phyloP scores from a whole-genome alignment of 2,888 invertebrate genomes.

The Ecliptopera silaceata region DNA sequence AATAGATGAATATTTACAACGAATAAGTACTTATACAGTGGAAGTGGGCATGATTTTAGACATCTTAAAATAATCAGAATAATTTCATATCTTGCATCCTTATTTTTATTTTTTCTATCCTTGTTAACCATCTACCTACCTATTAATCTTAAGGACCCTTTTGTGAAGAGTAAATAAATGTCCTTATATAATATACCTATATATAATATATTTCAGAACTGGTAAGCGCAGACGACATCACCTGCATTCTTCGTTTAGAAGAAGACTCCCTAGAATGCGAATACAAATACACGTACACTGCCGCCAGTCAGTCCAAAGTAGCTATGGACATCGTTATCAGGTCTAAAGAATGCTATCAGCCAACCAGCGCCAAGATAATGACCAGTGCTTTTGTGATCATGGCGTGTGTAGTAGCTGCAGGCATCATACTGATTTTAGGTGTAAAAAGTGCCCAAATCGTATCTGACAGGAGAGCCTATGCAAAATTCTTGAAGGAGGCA shows the following conservation, averaged over 20 bases:
- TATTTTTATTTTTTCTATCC: too few species aligned
- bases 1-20: too few species aligned
- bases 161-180: too few species aligned
- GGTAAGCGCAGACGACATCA: conserved; percentile 46
- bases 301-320: conserved; percentile 52
- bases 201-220: conserved; percentile 45
- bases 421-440: conserved; percentile 68
- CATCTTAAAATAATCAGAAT: too few species aligned
- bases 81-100: too few species aligned
- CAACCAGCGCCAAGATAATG: conserved; percentile 65
- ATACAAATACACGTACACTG: conserved; percentile 68
- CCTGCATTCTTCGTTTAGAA: conserved; percentile 63
- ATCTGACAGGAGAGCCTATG: conserved; percentile 81
- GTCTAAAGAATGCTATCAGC: conserved; percentile 62
- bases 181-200: too few species aligned
- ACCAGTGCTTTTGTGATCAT: conserved; percentile 66
- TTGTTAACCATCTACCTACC: too few species aligned
- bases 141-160: too few species aligned
- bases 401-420: conserved; percentile 70
- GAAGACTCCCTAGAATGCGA: conserved; percentile 63
- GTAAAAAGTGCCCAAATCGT: conserved; percentile 68
- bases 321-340: conserved; percentile 65
- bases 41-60: too few species aligned
- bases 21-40: too few species aligned
- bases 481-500: conserved; percentile 74